Evolutionary conservation across 2,888 invertebrate genomes (phyloP).

Genomic region (Ormia ochracea): DNA sequence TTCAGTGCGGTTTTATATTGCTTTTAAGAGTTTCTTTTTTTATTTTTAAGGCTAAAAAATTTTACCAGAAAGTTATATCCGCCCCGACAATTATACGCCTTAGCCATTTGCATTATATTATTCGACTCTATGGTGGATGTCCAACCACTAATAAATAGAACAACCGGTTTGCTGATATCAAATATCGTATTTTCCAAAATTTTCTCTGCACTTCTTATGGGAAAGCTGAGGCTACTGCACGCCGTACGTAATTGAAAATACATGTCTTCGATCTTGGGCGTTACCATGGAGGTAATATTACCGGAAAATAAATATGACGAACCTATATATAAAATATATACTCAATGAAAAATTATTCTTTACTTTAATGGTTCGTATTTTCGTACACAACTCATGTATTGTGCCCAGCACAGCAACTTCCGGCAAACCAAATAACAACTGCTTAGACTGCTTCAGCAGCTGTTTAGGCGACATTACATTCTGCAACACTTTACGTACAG

Average conservation of each 20-base stretch:
- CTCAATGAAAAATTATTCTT: neutral
- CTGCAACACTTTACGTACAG: constrained; percentile 5
- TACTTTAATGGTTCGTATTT: no score
- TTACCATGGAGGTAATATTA: constrained; percentile 60
- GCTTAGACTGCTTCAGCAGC: constrained; percentile 1
- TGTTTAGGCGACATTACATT: neutral
- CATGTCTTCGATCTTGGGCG: constrained; percentile 66
- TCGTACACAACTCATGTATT: constrained; percentile 43
- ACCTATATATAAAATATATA: no score
- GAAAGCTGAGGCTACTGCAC: constrained; percentile 63
- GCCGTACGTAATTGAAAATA: constrained; percentile 66
- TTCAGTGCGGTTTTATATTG: neutral
- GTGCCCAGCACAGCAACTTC: constrained; percentile 17
- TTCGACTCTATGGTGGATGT: constrained; percentile 64
- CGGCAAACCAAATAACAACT: constrained; percentile 24
- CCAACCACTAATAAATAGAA: constrained; percentile 73
- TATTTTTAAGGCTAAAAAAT: no score
- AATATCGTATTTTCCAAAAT: constrained; percentile 66
- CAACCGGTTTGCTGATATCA: constrained; percentile 65
- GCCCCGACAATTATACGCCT: constrained; percentile 71
- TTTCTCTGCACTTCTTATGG: constrained; percentile 60
- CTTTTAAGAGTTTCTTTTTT: no score
- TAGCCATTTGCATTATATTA: constrained; percentile 63
- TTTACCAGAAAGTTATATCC: constrained; percentile 69
- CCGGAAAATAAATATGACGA: constrained; percentile 62